phyloP scores from a whole-genome alignment of 92 coral and sea anemone genomes.

The Heteractis magnifica region DNA sequence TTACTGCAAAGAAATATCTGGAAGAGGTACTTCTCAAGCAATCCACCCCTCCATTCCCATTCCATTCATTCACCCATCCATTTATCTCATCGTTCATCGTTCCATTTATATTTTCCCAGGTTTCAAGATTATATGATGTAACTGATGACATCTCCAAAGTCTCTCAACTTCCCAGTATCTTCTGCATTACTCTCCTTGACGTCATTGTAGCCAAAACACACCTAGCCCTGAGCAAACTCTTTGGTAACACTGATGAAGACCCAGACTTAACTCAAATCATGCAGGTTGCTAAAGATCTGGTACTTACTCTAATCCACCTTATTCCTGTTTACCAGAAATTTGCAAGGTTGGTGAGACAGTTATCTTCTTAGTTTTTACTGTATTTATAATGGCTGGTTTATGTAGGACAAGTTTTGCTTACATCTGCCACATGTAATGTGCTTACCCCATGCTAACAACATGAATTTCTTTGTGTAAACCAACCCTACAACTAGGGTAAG shows the following conservation, averaged over 20 bases:
- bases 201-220: constrained; percentile 75
- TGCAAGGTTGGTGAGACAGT: constrained; percentile 58
- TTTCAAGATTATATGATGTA: constrained; percentile 39
- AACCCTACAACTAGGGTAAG: too few relatives aligned
- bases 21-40: constrained; percentile 50
- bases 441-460: background rate
- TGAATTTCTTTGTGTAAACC: background rate
- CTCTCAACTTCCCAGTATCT: constrained; percentile 77
- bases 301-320: constrained; percentile 64
- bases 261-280: constrained; percentile 69
- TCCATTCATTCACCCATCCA: background rate
- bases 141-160: constrained; percentile 45
- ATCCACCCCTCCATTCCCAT: background rate
- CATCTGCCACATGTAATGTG: too few relatives aligned
- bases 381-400: too few relatives aligned
- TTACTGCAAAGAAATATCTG: constrained; percentile 62
- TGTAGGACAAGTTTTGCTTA: too few relatives aligned
- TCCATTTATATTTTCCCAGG: constrained; percentile 30
- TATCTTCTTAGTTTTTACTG: too few relatives aligned
- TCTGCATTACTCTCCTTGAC: constrained; percentile 72
- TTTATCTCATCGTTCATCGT: background rate
- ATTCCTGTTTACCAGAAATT: constrained; percentile 82
- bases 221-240: constrained; percentile 58
- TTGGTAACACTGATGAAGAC: constrained; percentile 79
- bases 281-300: constrained; percentile 70